Evolutionary conservation across 2,797 vertebrate genomes (phyloP).

Genomic region (Bradypodion pumilum): DNA sequence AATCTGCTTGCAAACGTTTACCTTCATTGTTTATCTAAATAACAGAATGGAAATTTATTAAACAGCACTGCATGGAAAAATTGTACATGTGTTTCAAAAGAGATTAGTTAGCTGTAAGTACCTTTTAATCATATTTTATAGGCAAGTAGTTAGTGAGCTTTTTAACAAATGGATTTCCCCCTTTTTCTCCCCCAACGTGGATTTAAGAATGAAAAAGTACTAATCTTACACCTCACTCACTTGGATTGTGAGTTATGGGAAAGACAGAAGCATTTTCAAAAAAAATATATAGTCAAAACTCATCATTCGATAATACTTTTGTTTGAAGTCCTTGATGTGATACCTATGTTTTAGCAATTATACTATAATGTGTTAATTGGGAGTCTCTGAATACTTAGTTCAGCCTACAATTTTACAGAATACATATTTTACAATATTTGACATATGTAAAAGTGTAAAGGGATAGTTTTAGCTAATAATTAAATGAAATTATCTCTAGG

Average conservation of each 20-base stretch:
- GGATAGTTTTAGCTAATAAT: neutral
- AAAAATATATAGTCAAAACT: slow-evolving; percentile 6
- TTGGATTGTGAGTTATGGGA: neutral
- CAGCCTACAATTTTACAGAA: neutral
- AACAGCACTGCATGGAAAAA: neutral
- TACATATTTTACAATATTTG: no score
- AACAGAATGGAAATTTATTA: slow-evolving; percentile 18
- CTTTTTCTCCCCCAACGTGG: neutral
- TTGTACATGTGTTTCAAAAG: neutral
- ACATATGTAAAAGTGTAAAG: no score
- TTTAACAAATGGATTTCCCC: neutral
- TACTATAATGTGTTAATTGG: neutral
- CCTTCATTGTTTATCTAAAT: slow-evolving; percentile 1
- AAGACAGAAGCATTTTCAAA: slow-evolving; percentile 24
- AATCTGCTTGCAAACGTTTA: slow-evolving; percentile 40
- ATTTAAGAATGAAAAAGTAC: neutral
- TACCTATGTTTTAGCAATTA: neutral
- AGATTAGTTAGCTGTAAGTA: neutral
- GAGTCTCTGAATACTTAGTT: neutral
- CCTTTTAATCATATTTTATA: neutral
- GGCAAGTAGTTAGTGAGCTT: neutral
- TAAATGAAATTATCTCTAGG: neutral
- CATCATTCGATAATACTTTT: slow-evolving; percentile 19
- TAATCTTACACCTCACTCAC: neutral
- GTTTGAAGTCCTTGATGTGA: slow-evolving; percentile 7